A percentile compares a stretch with the other conserved stretches of the same genome.
Conservation (phyloP, 2,888 invertebrate species). For the Linyphia triangularis region DNA sequence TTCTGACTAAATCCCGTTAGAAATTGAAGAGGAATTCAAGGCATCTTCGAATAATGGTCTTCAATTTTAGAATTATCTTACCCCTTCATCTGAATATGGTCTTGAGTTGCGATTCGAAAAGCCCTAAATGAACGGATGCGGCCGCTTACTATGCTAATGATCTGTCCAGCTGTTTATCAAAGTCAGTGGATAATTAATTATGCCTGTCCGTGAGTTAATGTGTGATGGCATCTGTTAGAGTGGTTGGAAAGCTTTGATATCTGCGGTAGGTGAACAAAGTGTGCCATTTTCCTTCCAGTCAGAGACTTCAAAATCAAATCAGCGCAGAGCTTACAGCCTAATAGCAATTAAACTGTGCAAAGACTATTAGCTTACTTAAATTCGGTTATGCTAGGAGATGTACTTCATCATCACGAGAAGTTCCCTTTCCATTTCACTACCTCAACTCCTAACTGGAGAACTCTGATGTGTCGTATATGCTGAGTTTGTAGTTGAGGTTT, state of each 20-base stretch:
- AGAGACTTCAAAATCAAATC: too few species aligned
- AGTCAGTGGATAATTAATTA: conserved; percentile 60
- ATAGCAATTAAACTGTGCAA: too few species aligned
- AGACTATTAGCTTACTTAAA: too few species aligned
- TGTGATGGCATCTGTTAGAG: conserved; percentile 52
- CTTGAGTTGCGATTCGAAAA: conserved; percentile 8
- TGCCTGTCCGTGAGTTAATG: conserved; percentile 34
- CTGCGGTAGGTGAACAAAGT: not conserved
- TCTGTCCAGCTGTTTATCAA: conserved; percentile 54
- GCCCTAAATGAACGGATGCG: conserved; percentile 35
- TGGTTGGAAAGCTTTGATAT: conserved; percentile 30
- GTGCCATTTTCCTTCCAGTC: too few species aligned
- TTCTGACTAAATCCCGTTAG: too few species aligned
- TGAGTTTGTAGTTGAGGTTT: too few species aligned
- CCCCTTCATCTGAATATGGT: conserved; percentile 29
- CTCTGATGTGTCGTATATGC: too few species aligned
- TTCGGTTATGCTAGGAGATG: too few species aligned
- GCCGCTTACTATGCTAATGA: conserved; percentile 51
- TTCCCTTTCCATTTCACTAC: too few species aligned
- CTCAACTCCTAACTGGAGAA: too few species aligned
- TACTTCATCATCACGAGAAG: too few species aligned
- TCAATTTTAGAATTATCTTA: conserved; percentile 36
- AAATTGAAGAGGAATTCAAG: not conserved
- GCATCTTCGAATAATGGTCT: conserved; percentile 30
- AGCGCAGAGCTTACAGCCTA: too few species aligned